Evolutionary conservation across 2,888 invertebrate species (phyloP).

Genomic region (Pocota personata): DNA sequence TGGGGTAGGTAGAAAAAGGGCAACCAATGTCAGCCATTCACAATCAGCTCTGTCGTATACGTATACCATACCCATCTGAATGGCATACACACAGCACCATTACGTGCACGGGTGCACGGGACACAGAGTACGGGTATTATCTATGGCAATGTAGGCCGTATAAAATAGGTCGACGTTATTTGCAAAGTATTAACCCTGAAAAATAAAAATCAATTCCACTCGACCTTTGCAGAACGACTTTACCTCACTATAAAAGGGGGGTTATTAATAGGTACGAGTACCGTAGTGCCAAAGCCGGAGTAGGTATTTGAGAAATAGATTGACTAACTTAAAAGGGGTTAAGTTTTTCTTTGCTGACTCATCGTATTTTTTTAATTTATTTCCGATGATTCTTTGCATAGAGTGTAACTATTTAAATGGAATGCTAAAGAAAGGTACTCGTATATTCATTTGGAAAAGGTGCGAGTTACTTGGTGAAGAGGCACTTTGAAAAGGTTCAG

Average conservation of each 20-base stretch:
- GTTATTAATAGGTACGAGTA: neutral
- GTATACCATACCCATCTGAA: neutral
- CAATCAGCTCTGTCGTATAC: constrained; percentile 10
- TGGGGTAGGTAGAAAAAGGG: constrained; percentile 8
- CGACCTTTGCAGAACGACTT: constrained; percentile 56
- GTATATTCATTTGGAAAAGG: neutral
- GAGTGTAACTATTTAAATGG: neutral
- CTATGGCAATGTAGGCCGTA: constrained; percentile 42
- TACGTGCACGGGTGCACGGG: constrained; percentile 10
- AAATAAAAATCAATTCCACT: constrained; percentile 67
- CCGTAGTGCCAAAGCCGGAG: neutral
- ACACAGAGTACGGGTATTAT: constrained; percentile 13
- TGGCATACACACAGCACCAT: neutral
- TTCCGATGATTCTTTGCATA: neutral
- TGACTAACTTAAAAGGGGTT: constrained; percentile 12
- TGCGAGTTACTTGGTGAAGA: neutral
- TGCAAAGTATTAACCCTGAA: constrained; percentile 66
- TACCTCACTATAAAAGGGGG: constrained; percentile 5
- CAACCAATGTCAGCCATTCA: constrained; percentile 33
- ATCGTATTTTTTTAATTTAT: neutral
- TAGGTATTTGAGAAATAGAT: constrained; percentile 15
- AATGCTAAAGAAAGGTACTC: neutral
- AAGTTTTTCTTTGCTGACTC: neutral
- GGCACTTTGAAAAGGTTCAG: neutral
- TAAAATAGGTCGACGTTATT: constrained; percentile 66